A percentile compares a stretch with the other conserved stretches of the same genome.
Conservation (phyloP, 2,888 invertebrate genomes). For the Dyspetes luteomarginatus region DNA sequence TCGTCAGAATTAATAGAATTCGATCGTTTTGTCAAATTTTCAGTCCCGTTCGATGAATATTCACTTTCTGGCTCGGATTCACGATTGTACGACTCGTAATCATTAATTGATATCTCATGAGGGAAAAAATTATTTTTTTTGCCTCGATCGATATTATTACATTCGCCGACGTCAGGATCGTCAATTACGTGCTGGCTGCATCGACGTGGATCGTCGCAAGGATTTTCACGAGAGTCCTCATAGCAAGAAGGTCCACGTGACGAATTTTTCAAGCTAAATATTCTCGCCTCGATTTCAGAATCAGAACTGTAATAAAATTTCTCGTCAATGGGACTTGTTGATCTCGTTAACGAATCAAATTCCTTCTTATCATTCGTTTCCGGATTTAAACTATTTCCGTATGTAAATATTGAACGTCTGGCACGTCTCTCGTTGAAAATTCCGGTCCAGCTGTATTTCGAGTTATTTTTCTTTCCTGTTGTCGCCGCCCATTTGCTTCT, state of each 20-base stretch:
- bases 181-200: slow-evolving; percentile 25
- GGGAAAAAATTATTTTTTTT: no score
- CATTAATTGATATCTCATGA: background rate
- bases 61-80: slow-evolving; percentile 23
- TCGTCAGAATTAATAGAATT: slow-evolving; percentile 20
- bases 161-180: slow-evolving; percentile 20
- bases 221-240: slow-evolving; percentile 6
- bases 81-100: slow-evolving; percentile 20
- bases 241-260: background rate
- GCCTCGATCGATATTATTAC: no score
- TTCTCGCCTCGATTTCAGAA: slow-evolving; percentile 62
- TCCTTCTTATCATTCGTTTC: background rate
- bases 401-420: slow-evolving; percentile 53
- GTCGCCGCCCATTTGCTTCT: slow-evolving; percentile 55
- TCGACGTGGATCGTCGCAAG: slow-evolving; percentile 27
- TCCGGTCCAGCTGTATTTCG: slow-evolving; percentile 76
- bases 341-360: slow-evolving; percentile 50
- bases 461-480: slow-evolving; percentile 65
- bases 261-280: slow-evolving; percentile 65
- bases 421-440: slow-evolving; percentile 69
- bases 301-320: slow-evolving; percentile 67
- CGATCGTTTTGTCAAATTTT: background rate
- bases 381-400: slow-evolving; percentile 7
- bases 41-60: slow-evolving; percentile 18
- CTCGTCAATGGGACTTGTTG: slow-evolving; percentile 57